Conservation (phyloP, 2,113 vertebrate genomes). For the Herpailurus yagouaroundi region DNA sequence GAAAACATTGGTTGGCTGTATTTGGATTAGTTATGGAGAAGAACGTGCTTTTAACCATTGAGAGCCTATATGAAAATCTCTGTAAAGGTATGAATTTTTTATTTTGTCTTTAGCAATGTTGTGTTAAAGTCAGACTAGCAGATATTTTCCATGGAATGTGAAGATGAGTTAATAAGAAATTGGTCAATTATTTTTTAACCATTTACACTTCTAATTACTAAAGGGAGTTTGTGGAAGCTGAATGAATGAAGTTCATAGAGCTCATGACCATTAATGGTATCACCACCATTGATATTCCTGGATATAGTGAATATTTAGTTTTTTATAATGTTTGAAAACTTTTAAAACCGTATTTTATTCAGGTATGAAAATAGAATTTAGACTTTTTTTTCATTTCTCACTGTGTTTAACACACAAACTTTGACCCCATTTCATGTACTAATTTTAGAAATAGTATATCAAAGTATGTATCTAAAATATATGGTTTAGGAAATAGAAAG, state of each 20-base stretch:
- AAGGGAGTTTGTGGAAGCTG: slow-evolving; percentile 11
- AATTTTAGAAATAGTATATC: neutral
- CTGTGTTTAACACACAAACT: neutral
- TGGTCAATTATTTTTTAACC: neutral
- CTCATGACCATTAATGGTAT: neutral
- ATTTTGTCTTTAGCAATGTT: slow-evolving; percentile 34
- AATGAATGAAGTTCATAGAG: neutral
- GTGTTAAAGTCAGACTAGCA: slow-evolving; percentile 34
- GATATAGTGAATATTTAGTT: neutral
- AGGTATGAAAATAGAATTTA: neutral
- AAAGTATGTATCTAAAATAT: slow-evolving; percentile 1
- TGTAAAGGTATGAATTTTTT: slow-evolving; percentile 86
- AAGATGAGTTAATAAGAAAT: slow-evolving; percentile 22
- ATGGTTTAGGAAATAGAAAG: neutral
- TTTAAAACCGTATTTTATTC: slow-evolving; percentile 8
- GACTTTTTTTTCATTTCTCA: neutral
- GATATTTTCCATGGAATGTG: neutral
- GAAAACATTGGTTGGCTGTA: slow-evolving; percentile 95
- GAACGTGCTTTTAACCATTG: slow-evolving; percentile 84
- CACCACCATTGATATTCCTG: slow-evolving; percentile 37
- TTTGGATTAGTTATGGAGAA: slow-evolving; percentile 91
- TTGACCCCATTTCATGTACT: neutral
- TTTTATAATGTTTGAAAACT: slow-evolving; percentile 7
- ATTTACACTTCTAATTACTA: neutral
- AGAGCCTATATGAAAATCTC: slow-evolving; percentile 87